These are phyloP conservation scores for Enteromius mattozi DNA, from an alignment of 2,797 vertebrate species.

Conservation along the genomic window DNA sequence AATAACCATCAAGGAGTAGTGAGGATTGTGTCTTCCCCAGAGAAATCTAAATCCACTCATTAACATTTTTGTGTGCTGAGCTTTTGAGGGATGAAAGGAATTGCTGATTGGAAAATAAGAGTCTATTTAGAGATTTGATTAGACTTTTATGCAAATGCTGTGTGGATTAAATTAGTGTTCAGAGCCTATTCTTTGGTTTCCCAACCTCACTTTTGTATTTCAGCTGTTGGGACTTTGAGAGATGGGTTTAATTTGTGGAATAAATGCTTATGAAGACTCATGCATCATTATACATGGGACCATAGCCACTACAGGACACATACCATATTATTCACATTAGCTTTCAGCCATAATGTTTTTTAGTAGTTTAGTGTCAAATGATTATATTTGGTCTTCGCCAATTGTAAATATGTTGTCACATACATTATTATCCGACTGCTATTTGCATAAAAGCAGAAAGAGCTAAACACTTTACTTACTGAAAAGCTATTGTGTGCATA, in stretches of 20 bases:
- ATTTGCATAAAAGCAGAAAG: conserved; percentile 1
- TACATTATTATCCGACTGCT: background rate
- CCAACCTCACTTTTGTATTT: conserved; percentile 25
- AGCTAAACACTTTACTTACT: conserved; percentile 1
- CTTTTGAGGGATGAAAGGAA: conserved; percentile 39
- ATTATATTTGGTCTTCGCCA: background rate
- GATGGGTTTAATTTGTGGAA: background rate
- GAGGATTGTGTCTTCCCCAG: conserved; percentile 18
- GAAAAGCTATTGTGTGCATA: background rate
- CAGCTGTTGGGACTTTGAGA: background rate
- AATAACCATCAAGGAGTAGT: conserved; percentile 18
- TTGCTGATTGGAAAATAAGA: conserved; percentile 46
- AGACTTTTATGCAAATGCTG: conserved; percentile 32
- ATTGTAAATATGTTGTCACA: background rate
- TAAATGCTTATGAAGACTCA: background rate
- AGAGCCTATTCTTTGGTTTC: background rate
- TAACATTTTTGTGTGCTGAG: conserved; percentile 43
- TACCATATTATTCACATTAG: background rate
- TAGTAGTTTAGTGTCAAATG: background rate
- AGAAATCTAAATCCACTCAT: conserved; percentile 41
- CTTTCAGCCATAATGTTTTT: background rate
- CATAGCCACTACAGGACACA: background rate
- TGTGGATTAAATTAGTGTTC: conserved; percentile 19
- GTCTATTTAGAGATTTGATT: conserved; percentile 45
- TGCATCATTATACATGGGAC: background rate